These are phyloP conservation scores for Menidia beryllina DNA, from an alignment of 2,113 vertebrate species.

Conservation along the genomic window DNA sequence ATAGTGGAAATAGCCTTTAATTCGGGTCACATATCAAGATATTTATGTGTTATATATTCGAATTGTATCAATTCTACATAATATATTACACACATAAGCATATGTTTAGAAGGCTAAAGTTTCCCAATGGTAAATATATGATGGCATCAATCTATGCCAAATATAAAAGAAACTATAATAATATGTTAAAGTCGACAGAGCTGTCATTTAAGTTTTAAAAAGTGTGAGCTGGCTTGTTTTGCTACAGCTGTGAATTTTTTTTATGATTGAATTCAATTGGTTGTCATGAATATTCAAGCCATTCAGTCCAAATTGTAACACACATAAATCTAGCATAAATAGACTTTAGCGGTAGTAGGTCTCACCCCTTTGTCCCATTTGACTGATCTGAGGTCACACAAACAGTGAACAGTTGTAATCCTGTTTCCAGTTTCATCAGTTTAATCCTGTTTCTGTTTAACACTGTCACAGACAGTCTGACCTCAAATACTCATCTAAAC, in stretches of 20 bases:
- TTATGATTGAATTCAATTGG: too few species aligned
- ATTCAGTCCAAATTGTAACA: too few species aligned
- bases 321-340: too few species aligned
- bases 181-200: not conserved
- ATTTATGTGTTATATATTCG: not conserved
- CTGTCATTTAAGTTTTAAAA: not conserved
- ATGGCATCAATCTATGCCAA: not conserved
- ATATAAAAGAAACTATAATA: not conserved
- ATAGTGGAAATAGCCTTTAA: not conserved
- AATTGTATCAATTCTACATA: not conserved
- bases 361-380: not conserved
- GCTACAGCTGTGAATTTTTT: too few species aligned
- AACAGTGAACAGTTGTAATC: conserved; percentile 35
- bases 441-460: conserved; percentile 52
- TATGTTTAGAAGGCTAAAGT: not conserved
- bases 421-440: conserved; percentile 18
- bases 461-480: conserved; percentile 9
- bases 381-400: conserved; percentile 20
- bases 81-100: not conserved
- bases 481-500: not conserved
- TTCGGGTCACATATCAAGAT: not conserved
- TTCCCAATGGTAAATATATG: not conserved
- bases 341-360: too few species aligned
- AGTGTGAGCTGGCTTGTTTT: too few species aligned
- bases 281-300: too few species aligned